phyloP scores from a whole-genome alignment of 2,797 vertebrate genomes.

The Hypotaenidia philippensis region DNA sequence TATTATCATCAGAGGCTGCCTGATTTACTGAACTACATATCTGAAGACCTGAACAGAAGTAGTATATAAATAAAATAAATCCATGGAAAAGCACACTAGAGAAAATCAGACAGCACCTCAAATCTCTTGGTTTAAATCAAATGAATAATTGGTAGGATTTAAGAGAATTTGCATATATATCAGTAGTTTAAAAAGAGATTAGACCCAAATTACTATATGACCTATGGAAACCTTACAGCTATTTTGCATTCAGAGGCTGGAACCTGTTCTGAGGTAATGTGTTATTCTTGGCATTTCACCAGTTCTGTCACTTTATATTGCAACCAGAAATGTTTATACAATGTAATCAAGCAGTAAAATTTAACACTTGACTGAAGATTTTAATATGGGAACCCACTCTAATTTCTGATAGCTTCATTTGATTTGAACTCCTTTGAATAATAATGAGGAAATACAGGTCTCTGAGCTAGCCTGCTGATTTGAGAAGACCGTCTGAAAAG shows the following conservation, averaged over 20 bases:
- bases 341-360: neutral
- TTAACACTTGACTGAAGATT: slow-evolving; percentile 15
- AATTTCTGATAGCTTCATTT: neutral
- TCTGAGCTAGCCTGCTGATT: neutral
- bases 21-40: neutral
- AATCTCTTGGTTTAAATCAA: neutral
- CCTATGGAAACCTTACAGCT: neutral
- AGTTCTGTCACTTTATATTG: neutral
- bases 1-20: neutral
- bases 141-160: neutral
- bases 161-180: neutral
- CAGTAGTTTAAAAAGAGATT: neutral
- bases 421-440: slow-evolving; percentile 23
- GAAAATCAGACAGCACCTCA: neutral
- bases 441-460: neutral
- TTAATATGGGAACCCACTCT: neutral
- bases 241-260: neutral
- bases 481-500: neutral
- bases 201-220: neutral
- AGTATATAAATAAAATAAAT: neutral
- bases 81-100: neutral
- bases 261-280: neutral
- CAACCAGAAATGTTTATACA: neutral
- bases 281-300: neutral
- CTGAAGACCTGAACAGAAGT: neutral